phyloP scores from a whole-genome alignment of 2,888 invertebrate species.

The Lepidochrysops patricia region DNA sequence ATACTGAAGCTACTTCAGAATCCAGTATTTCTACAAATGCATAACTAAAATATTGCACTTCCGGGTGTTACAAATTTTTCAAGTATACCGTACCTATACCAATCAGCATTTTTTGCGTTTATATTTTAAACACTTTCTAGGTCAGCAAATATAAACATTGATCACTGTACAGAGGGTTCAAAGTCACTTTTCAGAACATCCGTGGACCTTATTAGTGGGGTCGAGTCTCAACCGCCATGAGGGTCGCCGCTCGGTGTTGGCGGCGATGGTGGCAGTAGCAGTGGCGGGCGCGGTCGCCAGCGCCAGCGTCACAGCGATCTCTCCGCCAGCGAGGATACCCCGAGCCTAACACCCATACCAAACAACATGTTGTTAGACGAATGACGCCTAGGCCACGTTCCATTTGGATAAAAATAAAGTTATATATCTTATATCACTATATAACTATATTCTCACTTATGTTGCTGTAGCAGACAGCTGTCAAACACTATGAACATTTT shows the following conservation, averaged over 20 bases:
- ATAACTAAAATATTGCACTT: too few relatives aligned
- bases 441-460: too few relatives aligned
- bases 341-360: conserved; percentile 38
- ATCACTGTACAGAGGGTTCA: background rate
- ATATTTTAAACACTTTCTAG: background rate
- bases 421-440: too few relatives aligned
- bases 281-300: conserved; percentile 61
- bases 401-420: too few relatives aligned
- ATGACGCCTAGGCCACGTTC: too few relatives aligned
- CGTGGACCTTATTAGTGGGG: conserved; percentile 88
- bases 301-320: conserved; percentile 54
- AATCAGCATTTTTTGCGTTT: background rate
- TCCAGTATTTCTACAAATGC: background rate
- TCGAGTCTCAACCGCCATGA: conserved; percentile 94
- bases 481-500: too few relatives aligned
- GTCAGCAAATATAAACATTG: background rate
- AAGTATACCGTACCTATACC: too few relatives aligned
- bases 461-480: too few relatives aligned
- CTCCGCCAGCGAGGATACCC: conserved; percentile 38
- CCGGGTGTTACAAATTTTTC: too few relatives aligned
- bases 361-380: background rate
- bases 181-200: background rate
- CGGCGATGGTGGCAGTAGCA: conserved; percentile 67
- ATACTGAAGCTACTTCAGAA: background rate
- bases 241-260: conserved; percentile 84